Evolutionary conservation across 2,888 invertebrate genomes (phyloP), one percentile per base, ranked within the genome.

Genomic region (Allolobophora icterica): DNA sequence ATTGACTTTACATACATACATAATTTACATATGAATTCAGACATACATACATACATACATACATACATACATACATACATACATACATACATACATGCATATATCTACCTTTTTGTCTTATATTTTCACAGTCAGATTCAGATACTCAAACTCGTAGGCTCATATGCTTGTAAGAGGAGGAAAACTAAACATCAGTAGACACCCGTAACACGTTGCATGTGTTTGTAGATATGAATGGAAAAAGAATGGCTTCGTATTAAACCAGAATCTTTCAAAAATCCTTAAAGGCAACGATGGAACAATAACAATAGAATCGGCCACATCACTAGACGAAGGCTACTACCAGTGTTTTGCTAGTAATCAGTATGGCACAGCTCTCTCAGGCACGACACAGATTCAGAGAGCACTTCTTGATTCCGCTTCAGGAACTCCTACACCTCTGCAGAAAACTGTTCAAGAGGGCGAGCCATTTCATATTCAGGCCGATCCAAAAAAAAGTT

Each of bases 211-310:
- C n/a, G n/a, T n/a, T n/a, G n/a, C n/a, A 71, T 71, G 71, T 0
- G n/a, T n/a, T 35, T 87, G 87, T 30, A 87, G 87, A 35, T 87
- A 87, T 30, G 87, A 87, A 38, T 87, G 87, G 87, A 87, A 34
- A 24, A 87, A 87, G 87, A 87, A 87, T 34, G 35, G 35, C 3
- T 0, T 35, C 0, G 35, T 35, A 35, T 24, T 87, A 35, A 87
- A 87, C 15, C 87, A 1, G 15, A 87, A 87, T 87, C 87, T 13
- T 13, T 15, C 34, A 87, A 87, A 87, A 35, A 87, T 87, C 34
- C 34, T 35, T 0, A 87, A 17, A 21, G 87, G 35, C 21, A 0
- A 35, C 1, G 87, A 87, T 87, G 87, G 87, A 35, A 34, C 87
- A 34, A 87, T 87, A 35, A 87, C 87, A 87, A 87, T 87, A 34